A percentile compares a stretch with the other conserved stretches of the same genome.
Evolutionary conservation across 2,888 invertebrate genomes (phyloP).

Genomic region (Sphinx pinastri): DNA sequence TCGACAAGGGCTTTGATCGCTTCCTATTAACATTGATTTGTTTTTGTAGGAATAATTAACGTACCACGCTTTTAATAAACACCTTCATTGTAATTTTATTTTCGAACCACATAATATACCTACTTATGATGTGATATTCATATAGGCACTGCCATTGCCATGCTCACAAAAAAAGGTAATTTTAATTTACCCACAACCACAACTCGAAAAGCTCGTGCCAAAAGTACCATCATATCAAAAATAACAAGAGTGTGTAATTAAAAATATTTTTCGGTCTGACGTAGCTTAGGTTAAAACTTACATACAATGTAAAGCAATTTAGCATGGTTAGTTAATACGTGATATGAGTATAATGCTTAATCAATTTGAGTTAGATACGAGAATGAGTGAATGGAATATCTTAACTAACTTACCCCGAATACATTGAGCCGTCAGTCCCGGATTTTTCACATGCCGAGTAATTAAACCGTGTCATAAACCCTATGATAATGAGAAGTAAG

Average conservation of each 20-base stretch:
- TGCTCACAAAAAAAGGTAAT: slow-evolving; percentile 8
- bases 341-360: too few relatives aligned
- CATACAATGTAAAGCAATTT: too few relatives aligned
- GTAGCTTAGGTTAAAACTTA: not conserved
- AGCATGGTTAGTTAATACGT: too few relatives aligned
- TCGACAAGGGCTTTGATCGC: slow-evolving; percentile 15
- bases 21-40: slow-evolving; percentile 16
- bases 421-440: too few relatives aligned
- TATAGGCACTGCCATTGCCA: not conserved
- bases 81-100: not conserved
- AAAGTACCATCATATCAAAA: not conserved
- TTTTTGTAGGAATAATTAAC: not conserved
- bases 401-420: too few relatives aligned
- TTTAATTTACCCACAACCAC: slow-evolving; percentile 6
- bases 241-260: slow-evolving; percentile 4
- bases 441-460: too few relatives aligned
- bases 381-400: too few relatives aligned
- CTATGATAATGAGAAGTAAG: too few relatives aligned
- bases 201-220: not conserved
- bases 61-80: too few relatives aligned
- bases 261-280: slow-evolving; percentile 1
- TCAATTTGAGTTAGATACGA: too few relatives aligned
- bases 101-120: not conserved
- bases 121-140: not conserved
- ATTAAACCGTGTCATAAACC: too few relatives aligned